Base-by-base conservation (phyloP, 2,113 vertebrate species). In the Struthio camelus region DNA sequence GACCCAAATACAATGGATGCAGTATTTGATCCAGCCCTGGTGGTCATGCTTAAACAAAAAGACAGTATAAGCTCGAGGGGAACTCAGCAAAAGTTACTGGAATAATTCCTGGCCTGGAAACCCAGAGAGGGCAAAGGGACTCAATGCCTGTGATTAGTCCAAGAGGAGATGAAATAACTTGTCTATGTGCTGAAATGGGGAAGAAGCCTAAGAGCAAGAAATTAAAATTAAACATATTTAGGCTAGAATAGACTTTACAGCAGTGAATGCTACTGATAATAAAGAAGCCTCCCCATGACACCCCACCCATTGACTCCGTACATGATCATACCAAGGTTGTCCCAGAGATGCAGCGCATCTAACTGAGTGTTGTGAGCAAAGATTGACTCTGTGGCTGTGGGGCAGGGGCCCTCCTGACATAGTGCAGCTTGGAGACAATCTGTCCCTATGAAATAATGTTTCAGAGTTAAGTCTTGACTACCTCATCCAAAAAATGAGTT, bases 141-240 rank as follows among this genome's bases (percentile, higher is more conserved):
- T 24, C 56, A 12, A 1, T 8, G 32, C 34, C 56, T 30, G 34
- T 38, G 16, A 5, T 20, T 54, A 4, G 24, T 15, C 38, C 19
- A 15, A 51, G 64, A 25, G 23, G 61, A 40, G 65, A 6, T 58
- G 77, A 44, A 78, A 50, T 2, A 53, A 19, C 44, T 89, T 73
- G 0, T 3, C 2, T 3, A 6, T 20, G 1, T 16, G 34, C 67
- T 38, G 69, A 46, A 3, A 34, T 11, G 32, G 40, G n/a, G 75
- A 28, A 18, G 58, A 81, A 72, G 53, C 54, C 59, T 12, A 30
- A 16, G 50, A 69, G 34, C 65, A 53, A 3, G 3, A 36, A 10
- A n/a, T 56, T 46, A 24, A 36, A 62, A 6, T 22, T 40, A 65
- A 44, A 16, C 48, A 14, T n/a, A 12, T 28, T n/a, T 4, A n/a